These are phyloP conservation scores for Syrmaticus mikado DNA, from an alignment of 2,113 vertebrate species.

Conservation along the genomic window DNA sequence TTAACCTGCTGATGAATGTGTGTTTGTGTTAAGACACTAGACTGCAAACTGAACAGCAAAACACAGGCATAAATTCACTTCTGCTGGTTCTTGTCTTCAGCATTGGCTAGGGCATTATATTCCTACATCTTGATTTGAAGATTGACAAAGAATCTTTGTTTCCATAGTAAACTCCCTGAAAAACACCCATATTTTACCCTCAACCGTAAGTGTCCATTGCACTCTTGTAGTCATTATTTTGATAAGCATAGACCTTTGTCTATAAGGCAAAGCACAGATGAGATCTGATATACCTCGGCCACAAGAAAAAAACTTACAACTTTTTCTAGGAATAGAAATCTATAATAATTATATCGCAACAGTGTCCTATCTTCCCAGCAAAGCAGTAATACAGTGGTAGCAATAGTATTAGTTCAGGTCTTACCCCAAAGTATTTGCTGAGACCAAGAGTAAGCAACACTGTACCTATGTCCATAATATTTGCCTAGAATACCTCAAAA, in stretches of 20 bases:
- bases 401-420: neutral
- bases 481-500: neutral
- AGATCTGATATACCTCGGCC: neutral
- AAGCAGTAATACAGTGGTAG: neutral
- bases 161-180: neutral
- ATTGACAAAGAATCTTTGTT: neutral
- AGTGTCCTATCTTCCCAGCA: neutral
- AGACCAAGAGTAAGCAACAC: neutral
- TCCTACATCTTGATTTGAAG: neutral
- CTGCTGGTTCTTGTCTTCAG: neutral
- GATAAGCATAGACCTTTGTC: neutral
- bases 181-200: neutral
- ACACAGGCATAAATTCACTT: slow-evolving; percentile 26
- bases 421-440: neutral
- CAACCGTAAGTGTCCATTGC: neutral
- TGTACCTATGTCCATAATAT: neutral
- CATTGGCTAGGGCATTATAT: neutral
- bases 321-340: neutral
- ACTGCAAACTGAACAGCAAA: slow-evolving; percentile 26
- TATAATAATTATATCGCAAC: neutral
- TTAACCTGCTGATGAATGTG: slow-evolving; percentile 30
- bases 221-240: neutral
- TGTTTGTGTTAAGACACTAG: slow-evolving; percentile 4
- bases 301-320: neutral
- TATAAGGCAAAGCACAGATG: neutral